Percentiles rank a stretch among this genome's conserved stretches.
Conservation (phyloP, 2,113 vertebrate genomes). For the Ovis canadensis region DNA sequence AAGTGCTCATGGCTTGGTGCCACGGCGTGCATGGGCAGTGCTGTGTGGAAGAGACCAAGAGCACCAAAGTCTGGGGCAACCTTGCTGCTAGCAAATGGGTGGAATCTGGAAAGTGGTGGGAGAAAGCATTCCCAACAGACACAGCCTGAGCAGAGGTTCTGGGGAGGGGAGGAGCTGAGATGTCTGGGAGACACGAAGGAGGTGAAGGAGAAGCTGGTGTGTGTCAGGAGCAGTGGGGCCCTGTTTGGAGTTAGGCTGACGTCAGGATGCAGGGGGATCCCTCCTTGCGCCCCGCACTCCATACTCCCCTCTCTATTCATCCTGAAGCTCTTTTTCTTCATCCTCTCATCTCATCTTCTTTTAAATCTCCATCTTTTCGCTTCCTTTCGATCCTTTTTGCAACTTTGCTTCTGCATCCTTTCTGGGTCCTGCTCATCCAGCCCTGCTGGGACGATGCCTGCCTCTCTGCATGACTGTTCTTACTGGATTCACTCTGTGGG, state of each 20-base stretch:
- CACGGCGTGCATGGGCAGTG: fast-evolving
- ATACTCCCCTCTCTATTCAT: neutral
- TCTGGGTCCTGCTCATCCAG: neutral
- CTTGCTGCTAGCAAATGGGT: neutral
- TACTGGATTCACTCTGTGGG: neutral
- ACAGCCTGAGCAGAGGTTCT: neutral
- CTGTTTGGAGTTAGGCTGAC: neutral
- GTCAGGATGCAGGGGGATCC: neutral
- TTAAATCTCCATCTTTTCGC: neutral
- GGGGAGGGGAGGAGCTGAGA: neutral
- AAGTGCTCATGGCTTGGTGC: neutral
- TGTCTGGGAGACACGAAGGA: neutral
- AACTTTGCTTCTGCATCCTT: neutral
- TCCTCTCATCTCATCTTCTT: neutral
- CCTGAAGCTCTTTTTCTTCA: neutral
- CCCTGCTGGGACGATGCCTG: neutral
- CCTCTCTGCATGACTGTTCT: neutral
- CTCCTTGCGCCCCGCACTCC: neutral
- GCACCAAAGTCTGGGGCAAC: neutral
- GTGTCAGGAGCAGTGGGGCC: neutral
- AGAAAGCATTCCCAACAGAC: neutral
- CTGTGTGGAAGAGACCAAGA: neutral
- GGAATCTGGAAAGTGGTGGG: neutral
- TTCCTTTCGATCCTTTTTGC: neutral
- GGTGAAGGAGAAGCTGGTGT: neutral